Evolutionary conservation across 2,888 invertebrate species (phyloP).

Genomic region (Lithosia quadra): DNA sequence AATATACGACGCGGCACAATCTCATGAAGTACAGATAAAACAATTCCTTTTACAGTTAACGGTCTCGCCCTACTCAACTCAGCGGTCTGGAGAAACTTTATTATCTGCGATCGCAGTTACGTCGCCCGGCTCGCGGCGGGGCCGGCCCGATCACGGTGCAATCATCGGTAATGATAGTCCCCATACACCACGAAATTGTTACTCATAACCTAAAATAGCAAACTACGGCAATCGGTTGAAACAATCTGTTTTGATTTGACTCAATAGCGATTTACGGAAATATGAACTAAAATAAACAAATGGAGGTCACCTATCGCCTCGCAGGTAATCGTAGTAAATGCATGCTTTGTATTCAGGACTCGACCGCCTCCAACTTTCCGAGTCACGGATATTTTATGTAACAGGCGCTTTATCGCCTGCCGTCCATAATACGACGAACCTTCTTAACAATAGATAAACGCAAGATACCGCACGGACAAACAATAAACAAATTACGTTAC

Average conservation of each 20-base stretch:
- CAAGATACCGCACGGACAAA: background rate
- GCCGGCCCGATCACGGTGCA: background rate
- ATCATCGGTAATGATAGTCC: conserved; percentile 13
- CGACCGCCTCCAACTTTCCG: conserved; percentile 8
- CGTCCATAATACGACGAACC: background rate
- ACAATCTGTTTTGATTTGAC: background rate
- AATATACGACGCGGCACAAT: background rate
- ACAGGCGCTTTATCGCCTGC: background rate
- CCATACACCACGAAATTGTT: background rate
- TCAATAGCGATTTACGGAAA: conserved; percentile 7
- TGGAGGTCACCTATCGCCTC: background rate
- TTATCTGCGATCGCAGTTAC: background rate
- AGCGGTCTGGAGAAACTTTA: background rate
- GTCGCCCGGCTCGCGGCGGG: background rate
- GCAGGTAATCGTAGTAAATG: conserved; percentile 1
- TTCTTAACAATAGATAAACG: background rate
- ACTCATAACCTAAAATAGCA: background rate
- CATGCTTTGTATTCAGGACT: conserved; percentile 22
- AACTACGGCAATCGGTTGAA: background rate
- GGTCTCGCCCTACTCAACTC: background rate
- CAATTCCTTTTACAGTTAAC: conserved; percentile 13
- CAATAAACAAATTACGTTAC: background rate
- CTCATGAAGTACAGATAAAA: conserved; percentile 11
- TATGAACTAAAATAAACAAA: conserved; percentile 7
- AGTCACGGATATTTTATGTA: conserved; percentile 16